Conservation (phyloP, 1,140 invertebrate genomes). For the Cotesia glomerata region DNA sequence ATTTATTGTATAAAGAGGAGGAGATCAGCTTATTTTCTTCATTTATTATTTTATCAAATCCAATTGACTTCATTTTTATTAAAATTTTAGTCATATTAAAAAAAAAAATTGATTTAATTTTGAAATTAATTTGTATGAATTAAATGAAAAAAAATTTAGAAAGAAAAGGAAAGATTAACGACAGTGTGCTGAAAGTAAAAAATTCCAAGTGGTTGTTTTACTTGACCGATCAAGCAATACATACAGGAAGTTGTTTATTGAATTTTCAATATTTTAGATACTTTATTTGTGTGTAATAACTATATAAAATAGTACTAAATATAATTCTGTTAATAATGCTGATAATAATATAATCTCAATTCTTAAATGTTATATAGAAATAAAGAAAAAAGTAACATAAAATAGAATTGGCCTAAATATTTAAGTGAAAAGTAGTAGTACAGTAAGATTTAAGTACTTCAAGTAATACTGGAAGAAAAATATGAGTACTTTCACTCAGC, state of each 20-base stretch:
- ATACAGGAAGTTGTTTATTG: neutral
- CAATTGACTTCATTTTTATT: no score
- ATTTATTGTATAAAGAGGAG: neutral
- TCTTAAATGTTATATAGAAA: no score
- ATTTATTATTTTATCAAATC: no score
- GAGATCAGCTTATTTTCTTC: neutral
- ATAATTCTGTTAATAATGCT: neutral
- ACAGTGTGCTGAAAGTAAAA: neutral
- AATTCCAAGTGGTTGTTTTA: neutral
- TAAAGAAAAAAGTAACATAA: neutral
- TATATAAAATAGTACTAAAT: neutral
- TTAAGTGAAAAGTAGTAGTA: neutral
- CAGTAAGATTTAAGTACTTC: neutral
- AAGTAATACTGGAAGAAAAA: slow-evolving; percentile 1
- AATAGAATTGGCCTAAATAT: neutral
- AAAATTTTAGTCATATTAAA: no score
- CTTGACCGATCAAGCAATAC: slow-evolving; percentile 25
- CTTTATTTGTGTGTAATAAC: neutral
- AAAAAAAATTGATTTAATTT: no score
- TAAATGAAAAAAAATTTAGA: neutral
- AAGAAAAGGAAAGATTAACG: neutral
- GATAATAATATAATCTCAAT: no score
- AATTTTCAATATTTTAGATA: neutral
- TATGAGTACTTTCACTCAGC: slow-evolving; percentile 12
- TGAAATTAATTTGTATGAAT: no score